A percentile compares a stretch with the other conserved stretches of the same genome.
Evolutionary conservation across 2,797 vertebrate genomes (phyloP).

Genomic region (Poeciliopsis paucimaculata): DNA sequence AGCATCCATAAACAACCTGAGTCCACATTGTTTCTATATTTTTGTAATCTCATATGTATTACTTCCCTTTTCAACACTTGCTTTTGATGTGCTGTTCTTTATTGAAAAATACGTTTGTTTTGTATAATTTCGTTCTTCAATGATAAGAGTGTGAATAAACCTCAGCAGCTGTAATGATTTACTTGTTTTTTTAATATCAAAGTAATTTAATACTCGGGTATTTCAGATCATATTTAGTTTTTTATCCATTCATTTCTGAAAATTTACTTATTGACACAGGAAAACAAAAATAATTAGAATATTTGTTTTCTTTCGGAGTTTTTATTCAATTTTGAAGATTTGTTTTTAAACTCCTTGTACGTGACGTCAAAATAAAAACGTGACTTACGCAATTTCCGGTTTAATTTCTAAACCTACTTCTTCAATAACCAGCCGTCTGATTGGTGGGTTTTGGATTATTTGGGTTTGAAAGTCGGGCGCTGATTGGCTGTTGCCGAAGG

Average conservation of each 20-base stretch:
- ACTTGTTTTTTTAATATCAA: neutral
- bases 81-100: too few species aligned
- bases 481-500: slow-evolving; percentile 65
- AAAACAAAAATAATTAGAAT: neutral
- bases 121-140: too few species aligned
- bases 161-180: neutral
- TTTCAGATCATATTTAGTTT: neutral
- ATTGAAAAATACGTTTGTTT: too few species aligned
- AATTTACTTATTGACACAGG: neutral
- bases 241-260: too few species aligned
- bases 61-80: too few species aligned
- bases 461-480: slow-evolving; percentile 56
- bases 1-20: too few species aligned
- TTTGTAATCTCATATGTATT: too few species aligned
- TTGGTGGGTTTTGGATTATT: slow-evolving; percentile 39
- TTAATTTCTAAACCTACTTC: slow-evolving; percentile 24
- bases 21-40: too few species aligned
- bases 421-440: neutral
- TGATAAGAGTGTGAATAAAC: too few species aligned
- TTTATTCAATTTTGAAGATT: neutral
- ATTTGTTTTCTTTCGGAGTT: neutral
- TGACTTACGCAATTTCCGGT: neutral
- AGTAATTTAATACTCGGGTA: neutral
- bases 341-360: neutral
- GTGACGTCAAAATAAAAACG: neutral